Evolutionary conservation across 2,797 vertebrate genomes (phyloP), one percentile per base, ranked within the genome.

Genomic region (Lagodon rhomboides): DNA sequence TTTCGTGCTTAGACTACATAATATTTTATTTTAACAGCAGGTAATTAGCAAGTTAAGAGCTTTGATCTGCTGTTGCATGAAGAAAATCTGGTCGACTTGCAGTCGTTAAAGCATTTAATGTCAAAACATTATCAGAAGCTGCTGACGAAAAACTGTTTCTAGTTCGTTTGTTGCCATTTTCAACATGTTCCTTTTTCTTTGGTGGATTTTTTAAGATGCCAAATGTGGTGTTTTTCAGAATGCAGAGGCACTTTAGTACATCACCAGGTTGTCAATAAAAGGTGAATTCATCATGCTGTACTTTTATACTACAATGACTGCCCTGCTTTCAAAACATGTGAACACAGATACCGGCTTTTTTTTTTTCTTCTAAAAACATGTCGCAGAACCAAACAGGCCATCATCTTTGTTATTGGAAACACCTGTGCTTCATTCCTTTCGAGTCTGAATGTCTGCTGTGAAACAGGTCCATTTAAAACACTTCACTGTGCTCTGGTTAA

Each of bases 191-290:
- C 12, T 3, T 59, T 34, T n/a, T 38, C n/a, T 8, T 7, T 4
- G 5, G 4, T 23, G 53, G 1, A 23, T 56, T 58, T 64, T 78
- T 9, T 54, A 15, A 25, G 3, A 44, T 66, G 73, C 62, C 79
- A 82, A 87, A 84, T 66, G 25, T 59, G 71, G 18, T 30, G 1
- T 60, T 30, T 66, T 3, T 51, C 12, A 54, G 15, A 23, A 30
- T 43, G 30, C 59, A 67, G 38, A 51, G 3, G 22, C 34, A 44
- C 34, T 34, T 20, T 44, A 18, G 10, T 17, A 17, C 7, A 20
- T 38, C 10, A 12, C 60, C 18, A 27, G 12, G 1, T n/a, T 27
- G 70, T 51, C 16, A 43, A 49, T 55, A 62, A 5, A 38, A 10
- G 17, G n/a, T 20, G 20, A 58, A 38, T 56, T 20, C 5, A 38